Base-by-base conservation (phyloP, 2,888 invertebrate species). In the Rambutsinella grinnellia region DNA sequence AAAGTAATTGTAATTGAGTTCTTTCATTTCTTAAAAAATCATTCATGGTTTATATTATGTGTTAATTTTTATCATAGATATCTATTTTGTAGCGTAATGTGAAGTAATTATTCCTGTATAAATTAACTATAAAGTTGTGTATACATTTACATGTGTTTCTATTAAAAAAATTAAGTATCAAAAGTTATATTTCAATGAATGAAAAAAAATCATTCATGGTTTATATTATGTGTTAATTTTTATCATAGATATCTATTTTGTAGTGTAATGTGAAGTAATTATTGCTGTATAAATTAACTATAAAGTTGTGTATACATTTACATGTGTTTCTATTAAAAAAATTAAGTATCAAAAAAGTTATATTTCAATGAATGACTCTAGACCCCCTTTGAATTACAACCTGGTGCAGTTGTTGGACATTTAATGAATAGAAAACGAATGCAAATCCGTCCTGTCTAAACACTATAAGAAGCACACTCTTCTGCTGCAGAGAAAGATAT, bases 391-490 rank as follows among this genome's bases (percentile, higher is more conserved):
- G 13, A 36, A 36, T 13, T 66, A 63, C 58, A 60, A 72, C 60
- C 60, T 72, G 66, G 72, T 66, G 72, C 67, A 61, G 67, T 67
- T 61, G 49, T 75, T 67, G 75, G 68, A 67, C 67, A 68, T 68
- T 57, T 72, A 63, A 49, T 60, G 44, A 47, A 51, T 67, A 28
- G 65, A 68, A 75, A 67, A 54, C 68, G 68, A 74, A 75, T 75
- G 75, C 75, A 75, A 75, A 74, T 75, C 75, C 75, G 75, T 75
- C 75, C 75, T 67, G 75, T 75, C 75, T 62, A 62, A 67, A 67
- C 68, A 62, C 67, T n/a, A n/a, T n/a, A n/a, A n/a, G n/a, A n/a
- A n/a, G n/a, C n/a, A n/a, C n/a, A n/a, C n/a, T n/a, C 62, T 56
- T 62, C 56, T 75, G 57, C 51, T 60, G 67, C 71, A 71, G 63